Evolutionary conservation across 1,140 invertebrate species (phyloP).

Genomic region (Dendroctonus valens): DNA sequence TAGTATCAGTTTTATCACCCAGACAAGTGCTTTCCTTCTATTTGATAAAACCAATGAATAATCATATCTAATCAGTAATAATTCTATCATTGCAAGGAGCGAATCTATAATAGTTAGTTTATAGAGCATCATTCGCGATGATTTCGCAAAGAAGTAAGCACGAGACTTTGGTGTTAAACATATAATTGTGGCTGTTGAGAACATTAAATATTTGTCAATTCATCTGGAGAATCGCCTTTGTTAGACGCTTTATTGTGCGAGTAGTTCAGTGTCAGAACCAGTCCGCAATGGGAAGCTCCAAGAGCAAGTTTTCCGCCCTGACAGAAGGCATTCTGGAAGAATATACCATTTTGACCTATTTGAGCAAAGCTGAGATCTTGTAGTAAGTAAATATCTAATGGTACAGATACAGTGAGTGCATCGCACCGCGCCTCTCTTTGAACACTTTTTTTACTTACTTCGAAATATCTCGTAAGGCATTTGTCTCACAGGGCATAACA

Average conservation of each 20-base stretch:
- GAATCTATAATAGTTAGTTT: neutral
- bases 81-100: neutral
- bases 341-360: conserved; percentile 57
- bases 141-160: neutral
- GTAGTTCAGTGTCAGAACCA: neutral
- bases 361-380: conserved; percentile 58
- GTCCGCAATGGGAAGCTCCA: conserved; percentile 51
- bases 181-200: neutral
- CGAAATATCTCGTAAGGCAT: too few species aligned
- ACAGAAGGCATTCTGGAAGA: conserved; percentile 57
- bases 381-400: conserved; percentile 51
- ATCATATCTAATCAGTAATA: conserved; percentile 1
- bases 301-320: conserved; percentile 50
- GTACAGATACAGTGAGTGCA: too few species aligned
- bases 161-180: neutral
- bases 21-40: too few species aligned
- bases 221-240: neutral
- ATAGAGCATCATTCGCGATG: neutral
- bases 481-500: too few species aligned
- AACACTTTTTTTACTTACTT: too few species aligned
- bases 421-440: too few species aligned
- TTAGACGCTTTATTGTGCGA: neutral
- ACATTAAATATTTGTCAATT: neutral
- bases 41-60: too few species aligned
- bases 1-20: too few species aligned